Evolutionary conservation across 1,140 invertebrate species (phyloP).

Genomic region (Aphaenogaster ashmeadi): DNA sequence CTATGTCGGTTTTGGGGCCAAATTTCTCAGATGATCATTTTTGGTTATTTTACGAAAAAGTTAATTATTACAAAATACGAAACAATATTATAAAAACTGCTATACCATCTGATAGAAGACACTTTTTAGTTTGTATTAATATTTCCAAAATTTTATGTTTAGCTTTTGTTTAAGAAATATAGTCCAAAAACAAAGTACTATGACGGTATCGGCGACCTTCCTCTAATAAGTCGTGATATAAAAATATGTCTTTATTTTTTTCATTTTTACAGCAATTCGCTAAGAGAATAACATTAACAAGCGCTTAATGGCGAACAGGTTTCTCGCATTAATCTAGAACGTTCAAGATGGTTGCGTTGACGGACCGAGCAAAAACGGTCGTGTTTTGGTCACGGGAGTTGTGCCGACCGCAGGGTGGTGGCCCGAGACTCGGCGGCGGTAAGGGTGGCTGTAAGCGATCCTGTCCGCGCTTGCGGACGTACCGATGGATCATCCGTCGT

Average conservation of each 20-base stretch:
- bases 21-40: too few species aligned
- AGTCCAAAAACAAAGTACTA: too few species aligned
- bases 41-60: too few species aligned
- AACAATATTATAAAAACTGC: too few species aligned
- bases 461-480: conserved; percentile 53
- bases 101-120: too few species aligned
- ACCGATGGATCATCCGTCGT: conserved; percentile 74
- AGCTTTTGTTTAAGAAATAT: too few species aligned
- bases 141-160: too few species aligned
- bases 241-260: neutral
- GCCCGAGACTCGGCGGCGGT: conserved; percentile 27
- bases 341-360: neutral
- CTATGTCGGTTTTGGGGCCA: too few species aligned
- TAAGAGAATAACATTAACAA: neutral
- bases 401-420: conserved; percentile 3
- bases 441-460: conserved; percentile 56
- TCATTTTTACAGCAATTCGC: neutral
- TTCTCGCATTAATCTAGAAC: conserved; percentile 21
- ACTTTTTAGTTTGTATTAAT: too few species aligned
- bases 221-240: neutral
- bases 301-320: neutral
- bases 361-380: conserved; percentile 28
- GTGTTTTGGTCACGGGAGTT: neutral
- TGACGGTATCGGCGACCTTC: too few species aligned
- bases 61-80: too few species aligned